phyloP scores from a whole-genome alignment of 2,113 vertebrate genomes.

The Propithecus coquereli region DNA sequence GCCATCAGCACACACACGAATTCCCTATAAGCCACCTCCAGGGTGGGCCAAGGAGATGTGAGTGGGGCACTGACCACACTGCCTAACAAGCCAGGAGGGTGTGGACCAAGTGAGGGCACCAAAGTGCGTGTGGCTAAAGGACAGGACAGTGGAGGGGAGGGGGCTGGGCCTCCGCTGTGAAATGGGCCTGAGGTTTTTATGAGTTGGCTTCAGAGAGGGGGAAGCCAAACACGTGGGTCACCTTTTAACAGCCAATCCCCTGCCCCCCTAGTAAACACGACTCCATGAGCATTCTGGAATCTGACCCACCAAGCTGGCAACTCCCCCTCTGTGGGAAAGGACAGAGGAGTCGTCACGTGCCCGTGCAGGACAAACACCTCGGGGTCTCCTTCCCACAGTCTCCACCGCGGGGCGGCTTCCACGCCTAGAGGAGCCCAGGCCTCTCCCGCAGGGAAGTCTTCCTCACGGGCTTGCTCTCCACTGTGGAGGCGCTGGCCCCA shows the following conservation, averaged over 20 bases:
- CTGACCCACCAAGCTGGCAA: background rate
- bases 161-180: rapidly evolving
- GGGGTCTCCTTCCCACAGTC: background rate
- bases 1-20: too few species aligned
- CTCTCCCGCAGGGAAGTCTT: background rate
- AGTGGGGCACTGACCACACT: too few species aligned
- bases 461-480: rapidly evolving
- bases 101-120: background rate
- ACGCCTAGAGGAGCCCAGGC: background rate
- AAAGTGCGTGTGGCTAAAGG: background rate
- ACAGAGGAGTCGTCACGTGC: background rate
- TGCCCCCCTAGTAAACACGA: background rate
- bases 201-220: background rate
- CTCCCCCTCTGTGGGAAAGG: background rate
- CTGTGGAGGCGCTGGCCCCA: rapidly evolving
- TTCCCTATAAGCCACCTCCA: background rate
- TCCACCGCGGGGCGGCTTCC: background rate
- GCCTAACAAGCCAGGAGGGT: background rate
- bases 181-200: background rate
- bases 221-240: background rate
- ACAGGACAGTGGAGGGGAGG: background rate
- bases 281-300: background rate
- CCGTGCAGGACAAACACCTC: rapidly evolving
- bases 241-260: background rate
- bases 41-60: background rate